These are phyloP conservation scores for Mus pahari DNA, from an alignment of 2,113 vertebrate species.

Conservation along the genomic window DNA sequence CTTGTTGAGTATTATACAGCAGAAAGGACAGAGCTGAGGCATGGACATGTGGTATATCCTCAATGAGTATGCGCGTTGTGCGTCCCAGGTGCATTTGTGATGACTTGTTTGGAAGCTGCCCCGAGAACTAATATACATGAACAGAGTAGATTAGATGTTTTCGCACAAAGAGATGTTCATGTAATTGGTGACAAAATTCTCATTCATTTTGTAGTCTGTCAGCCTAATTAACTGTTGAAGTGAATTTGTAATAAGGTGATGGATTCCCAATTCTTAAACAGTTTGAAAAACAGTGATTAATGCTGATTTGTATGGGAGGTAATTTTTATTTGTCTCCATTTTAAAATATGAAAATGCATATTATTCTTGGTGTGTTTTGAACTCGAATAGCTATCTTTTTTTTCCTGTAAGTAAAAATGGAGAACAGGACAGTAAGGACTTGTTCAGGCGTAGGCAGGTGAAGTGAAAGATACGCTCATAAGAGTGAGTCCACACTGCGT, in stretches of 20 bases:
- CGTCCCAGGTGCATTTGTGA: neutral
- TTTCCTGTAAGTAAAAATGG: neutral
- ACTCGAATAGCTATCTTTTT: conserved; percentile 11
- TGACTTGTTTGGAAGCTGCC: neutral
- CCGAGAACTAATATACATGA: neutral
- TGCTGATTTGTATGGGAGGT: neutral
- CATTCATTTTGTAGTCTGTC: conserved; percentile 37
- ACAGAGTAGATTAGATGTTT: conserved; percentile 27
- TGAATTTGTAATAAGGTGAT: conserved; percentile 38
- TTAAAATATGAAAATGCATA: neutral
- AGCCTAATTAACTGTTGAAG: conserved; percentile 32
- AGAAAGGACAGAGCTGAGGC: neutral
- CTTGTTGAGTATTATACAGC: neutral
- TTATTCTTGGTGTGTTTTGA: neutral
- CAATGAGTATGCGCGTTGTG: accelerated
- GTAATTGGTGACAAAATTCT: conserved; percentile 41
- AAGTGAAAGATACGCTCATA: neutral
- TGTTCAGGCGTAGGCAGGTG: neutral
- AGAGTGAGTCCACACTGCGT: neutral
- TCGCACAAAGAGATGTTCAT: neutral
- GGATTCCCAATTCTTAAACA: neutral
- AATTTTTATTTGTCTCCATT: conserved; percentile 18
- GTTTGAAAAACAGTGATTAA: conserved; percentile 15
- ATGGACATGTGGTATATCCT: neutral
- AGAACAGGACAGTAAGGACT: neutral